phyloP scores from a whole-genome alignment of 2,113 vertebrate species.

The Spermophilus dauricus region DNA sequence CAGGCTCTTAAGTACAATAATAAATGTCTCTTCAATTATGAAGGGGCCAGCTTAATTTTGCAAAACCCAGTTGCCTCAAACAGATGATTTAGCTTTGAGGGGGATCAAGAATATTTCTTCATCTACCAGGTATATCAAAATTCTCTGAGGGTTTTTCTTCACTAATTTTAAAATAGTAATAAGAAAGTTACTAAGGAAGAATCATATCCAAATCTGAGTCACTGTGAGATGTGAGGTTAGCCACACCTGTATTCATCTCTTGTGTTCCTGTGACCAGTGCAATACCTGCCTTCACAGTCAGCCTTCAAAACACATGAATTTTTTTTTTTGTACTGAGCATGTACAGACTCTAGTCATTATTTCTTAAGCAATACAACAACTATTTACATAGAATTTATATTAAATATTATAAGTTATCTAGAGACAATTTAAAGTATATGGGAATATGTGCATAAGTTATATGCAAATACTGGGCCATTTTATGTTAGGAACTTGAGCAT shows the following conservation, averaged over 20 bases:
- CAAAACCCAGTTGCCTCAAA: neutral
- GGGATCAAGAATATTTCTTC: neutral
- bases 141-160: neutral
- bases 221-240: neutral
- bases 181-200: neutral
- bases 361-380: neutral
- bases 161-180: slow-evolving; percentile 39
- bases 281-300: neutral
- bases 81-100: neutral
- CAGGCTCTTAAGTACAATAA: neutral
- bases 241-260: neutral
- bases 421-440: neutral
- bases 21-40: neutral
- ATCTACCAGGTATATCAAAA: neutral
- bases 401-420: neutral
- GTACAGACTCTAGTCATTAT: neutral
- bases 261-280: neutral
- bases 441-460: neutral
- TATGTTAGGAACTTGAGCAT: neutral
- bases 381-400: neutral
- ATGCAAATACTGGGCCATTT: neutral
- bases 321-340: neutral
- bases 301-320: neutral
- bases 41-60: neutral
- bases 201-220: neutral